These are phyloP conservation scores for Bolinopsis microptera DNA, from an alignment of 37 sponge, comb jelly and placozoan genomes.

Conservation along the genomic window DNA sequence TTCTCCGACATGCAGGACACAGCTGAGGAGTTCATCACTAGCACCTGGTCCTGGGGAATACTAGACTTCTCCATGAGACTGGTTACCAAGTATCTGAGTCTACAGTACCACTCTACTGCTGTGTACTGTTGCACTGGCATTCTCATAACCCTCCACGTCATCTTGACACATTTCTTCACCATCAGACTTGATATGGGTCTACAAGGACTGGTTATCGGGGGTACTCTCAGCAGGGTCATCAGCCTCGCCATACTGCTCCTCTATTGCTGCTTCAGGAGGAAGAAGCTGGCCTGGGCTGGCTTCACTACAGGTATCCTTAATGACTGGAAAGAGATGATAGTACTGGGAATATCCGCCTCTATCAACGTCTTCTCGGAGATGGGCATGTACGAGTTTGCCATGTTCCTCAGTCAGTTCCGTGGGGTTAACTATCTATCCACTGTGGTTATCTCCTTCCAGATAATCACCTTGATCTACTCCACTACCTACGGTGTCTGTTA, in stretches of 20 bases:
- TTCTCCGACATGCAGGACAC: constrained; percentile 41
- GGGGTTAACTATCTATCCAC: constrained; percentile 57
- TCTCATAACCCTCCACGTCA: constrained; percentile 7
- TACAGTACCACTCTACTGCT: constrained; percentile 59
- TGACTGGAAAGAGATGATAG: constrained; percentile 58
- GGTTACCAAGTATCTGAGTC: constrained; percentile 33
- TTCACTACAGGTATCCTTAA: neutral
- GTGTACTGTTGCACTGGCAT: constrained; percentile 27
- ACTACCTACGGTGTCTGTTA: constrained; percentile 46
- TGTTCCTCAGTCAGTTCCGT: constrained; percentile 57
- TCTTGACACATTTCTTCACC: constrained; percentile 24
- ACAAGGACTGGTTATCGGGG: constrained; percentile 15
- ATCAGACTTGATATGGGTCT: neutral
- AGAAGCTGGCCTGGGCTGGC: constrained; percentile 17
- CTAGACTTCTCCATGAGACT: constrained; percentile 60
- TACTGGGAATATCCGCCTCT: constrained; percentile 7
- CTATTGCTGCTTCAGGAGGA: neutral
- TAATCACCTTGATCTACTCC: constrained; percentile 57
- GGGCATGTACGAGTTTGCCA: constrained; percentile 57
- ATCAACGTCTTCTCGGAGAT: constrained; percentile 28
- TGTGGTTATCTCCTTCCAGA: constrained; percentile 62
- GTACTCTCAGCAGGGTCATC: constrained; percentile 38
- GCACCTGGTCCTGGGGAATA: constrained; percentile 24
- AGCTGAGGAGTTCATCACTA: neutral
- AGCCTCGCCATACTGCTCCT: neutral